Base-by-base conservation (phyloP, 2,888 invertebrate species). In the Lobophora halterata region DNA sequence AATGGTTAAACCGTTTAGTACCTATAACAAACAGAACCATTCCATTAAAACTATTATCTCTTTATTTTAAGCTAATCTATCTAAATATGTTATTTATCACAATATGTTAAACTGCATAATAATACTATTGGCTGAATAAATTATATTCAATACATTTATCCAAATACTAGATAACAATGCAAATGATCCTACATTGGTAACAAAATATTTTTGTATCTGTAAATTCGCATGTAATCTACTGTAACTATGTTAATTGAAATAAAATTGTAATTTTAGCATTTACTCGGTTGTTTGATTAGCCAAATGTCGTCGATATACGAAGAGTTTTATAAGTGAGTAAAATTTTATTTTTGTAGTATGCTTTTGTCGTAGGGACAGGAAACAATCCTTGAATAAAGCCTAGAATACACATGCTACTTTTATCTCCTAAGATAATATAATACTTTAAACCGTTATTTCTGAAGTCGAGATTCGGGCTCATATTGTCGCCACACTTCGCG, bases 121-220 rank as follows among this genome's bases (percentile, higher is more conserved):
- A 24, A 17, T 31, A 23, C 19, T 17, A 36, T 25, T 12, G 18
- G 33, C 43, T 34, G 43, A 43, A 45, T 34, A 8, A 21, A 21
- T 33, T 24, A 34, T 36, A 30, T 26, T 35, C 17, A 9, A 31
- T 18, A 36, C 37, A 39, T 19, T 47, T 45, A 37, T 30, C 18
- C 28, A 48, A 39, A 33, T 17, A 28, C 28, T 28, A 46, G 43
- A 43, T 39, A 46, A 35, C 33, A 30, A 29, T 45, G 44, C 47
- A 49, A 46, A 59, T 51, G 14, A 56, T 61, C 55, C 62, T 61
- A 67, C 62, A 64, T 64, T 59, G 61, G 65, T 72, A 69, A 65
- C 34, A 60, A 65, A 71, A 65, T 83, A 86, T 86, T 86, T 86
- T 86, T 86, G 71, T 86, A 86, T 75, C n/a, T 65, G 31, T 79